Base-by-base conservation (phyloP, 2,113 vertebrate species). In the Dryoscopus gambensis region DNA sequence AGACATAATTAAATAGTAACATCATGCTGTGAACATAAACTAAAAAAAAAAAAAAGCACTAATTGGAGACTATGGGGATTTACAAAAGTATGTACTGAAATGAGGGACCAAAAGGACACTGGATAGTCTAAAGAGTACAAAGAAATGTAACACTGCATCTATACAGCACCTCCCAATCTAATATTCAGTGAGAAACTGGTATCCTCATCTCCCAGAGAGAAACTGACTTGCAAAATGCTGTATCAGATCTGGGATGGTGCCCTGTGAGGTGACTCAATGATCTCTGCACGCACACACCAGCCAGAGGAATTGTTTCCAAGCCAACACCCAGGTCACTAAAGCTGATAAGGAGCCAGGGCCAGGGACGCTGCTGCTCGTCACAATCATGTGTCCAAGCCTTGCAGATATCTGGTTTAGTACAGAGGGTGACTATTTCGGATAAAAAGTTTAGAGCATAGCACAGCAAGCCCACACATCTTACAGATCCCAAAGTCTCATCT, bases 401-500 rank as follows among this genome's bases (percentile, higher is more conserved):
- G 62, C 28, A 81, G 52, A 57, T 33, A 90, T 31, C 68, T 80
- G 44, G 11, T 37, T 67, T 35, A 68, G 57, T 33, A 64, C 31
- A 89, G 37, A 70, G 24, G 13, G 49, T 81, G 68, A 53, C 44
- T 88, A 50, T 21, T 91, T 50, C 87, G 84, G 47, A 94, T 70
- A 35, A 63, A 62, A 89, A 31, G 37, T 55, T 96, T 44, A 82
- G 40, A 73, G 50, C 22, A n/a, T 5, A 68, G n/a, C 42, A 79
- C 57, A 89, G 90, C 65, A 90, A 89, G 73, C 92, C 88, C 76
- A 75, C 90, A 86, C 65, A 79, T 93, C 76, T 78, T 16, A 89
- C 52, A 82, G 84, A 93, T 94, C 90, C 71, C 71, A 40, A 77
- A 90, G 62, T 62, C 86, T 96, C 96, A 96, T 97, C 96, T 96